Evolutionary conservation across 2,888 invertebrate species (phyloP).

Genomic region (Cephus pulcher): DNA sequence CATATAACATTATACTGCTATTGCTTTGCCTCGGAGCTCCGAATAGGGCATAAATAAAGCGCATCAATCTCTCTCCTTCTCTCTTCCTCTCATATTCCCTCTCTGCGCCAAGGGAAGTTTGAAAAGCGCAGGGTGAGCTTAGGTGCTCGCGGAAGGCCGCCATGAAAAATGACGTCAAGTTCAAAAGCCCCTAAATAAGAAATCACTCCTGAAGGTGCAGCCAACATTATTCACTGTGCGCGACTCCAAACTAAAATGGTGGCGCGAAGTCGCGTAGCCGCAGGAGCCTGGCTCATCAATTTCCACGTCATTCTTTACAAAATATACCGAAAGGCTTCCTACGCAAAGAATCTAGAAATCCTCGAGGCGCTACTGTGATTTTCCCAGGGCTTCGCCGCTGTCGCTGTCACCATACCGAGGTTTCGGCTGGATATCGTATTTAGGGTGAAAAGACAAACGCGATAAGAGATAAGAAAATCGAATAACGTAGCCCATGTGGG

Average conservation of each 20-base stretch:
- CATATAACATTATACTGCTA: too few relatives aligned
- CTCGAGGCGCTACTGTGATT: too few relatives aligned
- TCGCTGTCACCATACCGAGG: too few relatives aligned
- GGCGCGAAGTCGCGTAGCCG: constrained; percentile 28
- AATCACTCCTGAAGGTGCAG: constrained; percentile 42
- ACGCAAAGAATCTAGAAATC: neutral
- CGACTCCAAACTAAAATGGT: constrained; percentile 40
- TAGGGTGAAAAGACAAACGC: too few relatives aligned
- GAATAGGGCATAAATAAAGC: too few relatives aligned
- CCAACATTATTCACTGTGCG: constrained; percentile 35
- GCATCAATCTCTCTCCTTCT: constrained; percentile 2
- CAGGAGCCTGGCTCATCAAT: constrained; percentile 46
- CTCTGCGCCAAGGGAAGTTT: constrained; percentile 6
- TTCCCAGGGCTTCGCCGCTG: too few relatives aligned
- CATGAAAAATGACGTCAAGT: constrained; percentile 56
- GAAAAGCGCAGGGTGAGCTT: constrained; percentile 10
- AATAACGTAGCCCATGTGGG: too few relatives aligned
- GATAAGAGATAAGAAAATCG: too few relatives aligned
- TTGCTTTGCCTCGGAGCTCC: too few relatives aligned
- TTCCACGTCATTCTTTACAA: constrained; percentile 34
- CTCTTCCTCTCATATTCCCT: constrained; percentile 4
- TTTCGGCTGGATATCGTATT: too few relatives aligned
- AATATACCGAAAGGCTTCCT: constrained; percentile 6
- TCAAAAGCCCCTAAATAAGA: constrained; percentile 56
- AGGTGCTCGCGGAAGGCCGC: constrained; percentile 25